These are phyloP conservation scores for Anastrepha obliqua DNA, from an alignment of 1,140 invertebrate species.

Conservation along the genomic window DNA sequence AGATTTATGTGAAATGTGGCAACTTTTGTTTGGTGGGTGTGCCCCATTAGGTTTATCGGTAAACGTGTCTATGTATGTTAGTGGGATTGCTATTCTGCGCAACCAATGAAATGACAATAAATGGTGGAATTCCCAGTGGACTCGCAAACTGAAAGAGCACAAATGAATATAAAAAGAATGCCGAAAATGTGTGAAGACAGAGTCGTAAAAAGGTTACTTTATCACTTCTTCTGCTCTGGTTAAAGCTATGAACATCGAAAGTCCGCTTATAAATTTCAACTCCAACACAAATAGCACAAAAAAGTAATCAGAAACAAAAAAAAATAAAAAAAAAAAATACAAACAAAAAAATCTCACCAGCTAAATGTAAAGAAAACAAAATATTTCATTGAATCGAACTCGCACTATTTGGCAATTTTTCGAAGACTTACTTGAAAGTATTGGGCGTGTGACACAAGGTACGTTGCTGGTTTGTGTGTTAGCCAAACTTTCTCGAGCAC, in stretches of 20 bases:
- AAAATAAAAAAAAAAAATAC: no score
- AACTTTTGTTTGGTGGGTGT: no score
- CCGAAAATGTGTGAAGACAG: neutral
- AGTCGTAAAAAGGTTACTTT: conserved; percentile 40
- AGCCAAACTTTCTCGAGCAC: neutral
- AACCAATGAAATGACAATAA: no score
- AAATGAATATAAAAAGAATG: neutral
- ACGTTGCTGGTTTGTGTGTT: neutral
- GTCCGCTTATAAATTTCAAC: neutral
- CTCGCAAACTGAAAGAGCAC: neutral
- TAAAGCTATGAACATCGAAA: conserved; percentile 1
- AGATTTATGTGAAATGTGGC: no score
- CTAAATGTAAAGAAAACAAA: no score
- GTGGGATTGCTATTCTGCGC: no score
- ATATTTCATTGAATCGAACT: neutral
- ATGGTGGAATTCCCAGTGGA: neutral
- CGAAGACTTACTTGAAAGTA: neutral
- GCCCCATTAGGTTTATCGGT: no score
- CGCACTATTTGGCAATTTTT: neutral
- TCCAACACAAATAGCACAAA: neutral
- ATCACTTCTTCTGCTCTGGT: neutral
- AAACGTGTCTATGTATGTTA: no score
- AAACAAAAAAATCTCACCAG: no score
- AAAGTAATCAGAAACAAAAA: neutral
- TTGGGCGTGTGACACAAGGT: neutral